Evolutionary conservation across 2,113 vertebrate genomes (phyloP).

Genomic region (Motacilla tschutschensis): DNA sequence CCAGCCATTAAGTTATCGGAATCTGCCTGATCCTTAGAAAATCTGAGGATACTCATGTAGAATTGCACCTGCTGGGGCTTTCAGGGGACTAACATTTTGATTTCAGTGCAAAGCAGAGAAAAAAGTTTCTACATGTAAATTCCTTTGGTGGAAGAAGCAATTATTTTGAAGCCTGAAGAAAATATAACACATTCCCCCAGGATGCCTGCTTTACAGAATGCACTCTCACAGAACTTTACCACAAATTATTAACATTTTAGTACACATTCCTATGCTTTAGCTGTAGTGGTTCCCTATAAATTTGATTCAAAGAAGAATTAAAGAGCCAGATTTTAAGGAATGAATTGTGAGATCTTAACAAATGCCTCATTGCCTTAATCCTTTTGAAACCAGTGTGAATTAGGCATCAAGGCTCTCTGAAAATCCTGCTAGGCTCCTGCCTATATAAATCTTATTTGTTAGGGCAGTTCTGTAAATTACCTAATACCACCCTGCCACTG

Average conservation of each 20-base stretch:
- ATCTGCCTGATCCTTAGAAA: background rate
- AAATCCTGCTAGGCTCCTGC: constrained; percentile 4
- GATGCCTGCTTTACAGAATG: background rate
- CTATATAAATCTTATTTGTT: constrained; percentile 32
- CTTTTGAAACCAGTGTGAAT: background rate
- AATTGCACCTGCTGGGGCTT: background rate
- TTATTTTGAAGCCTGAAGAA: constrained; percentile 24
- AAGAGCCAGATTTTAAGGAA: background rate
- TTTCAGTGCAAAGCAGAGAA: background rate
- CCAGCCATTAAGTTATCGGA: background rate
- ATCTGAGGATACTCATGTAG: background rate
- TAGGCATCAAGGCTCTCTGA: background rate
- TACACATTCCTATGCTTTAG: background rate
- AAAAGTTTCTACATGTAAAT: background rate
- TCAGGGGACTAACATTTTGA: background rate
- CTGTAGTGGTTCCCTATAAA: background rate
- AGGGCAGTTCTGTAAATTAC: constrained; percentile 24
- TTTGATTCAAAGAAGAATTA: constrained; percentile 9
- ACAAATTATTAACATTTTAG: constrained; percentile 5
- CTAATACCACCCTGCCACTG: background rate
- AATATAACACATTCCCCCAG: background rate
- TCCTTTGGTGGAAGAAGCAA: background rate
- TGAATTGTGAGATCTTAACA: background rate
- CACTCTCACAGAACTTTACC: background rate
- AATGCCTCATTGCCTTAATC: constrained; percentile 28